Conservation (phyloP, 2,797 vertebrate genomes). For the Paguma larvata region DNA sequence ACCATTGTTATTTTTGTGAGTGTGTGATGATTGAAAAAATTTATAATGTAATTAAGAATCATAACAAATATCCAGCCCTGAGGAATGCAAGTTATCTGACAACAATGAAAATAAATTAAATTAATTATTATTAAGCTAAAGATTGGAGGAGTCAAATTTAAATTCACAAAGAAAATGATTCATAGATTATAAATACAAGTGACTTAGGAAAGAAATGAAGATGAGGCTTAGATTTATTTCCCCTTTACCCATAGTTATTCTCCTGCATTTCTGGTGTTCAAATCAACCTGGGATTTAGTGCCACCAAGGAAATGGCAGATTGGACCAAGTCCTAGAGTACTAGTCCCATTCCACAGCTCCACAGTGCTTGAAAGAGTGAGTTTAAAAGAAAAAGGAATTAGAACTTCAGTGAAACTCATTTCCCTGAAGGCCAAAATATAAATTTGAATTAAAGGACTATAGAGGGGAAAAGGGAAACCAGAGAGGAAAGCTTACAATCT, state of each 20-base stretch:
- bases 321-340: not conserved
- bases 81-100: constrained; percentile 63
- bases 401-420: constrained; percentile 40
- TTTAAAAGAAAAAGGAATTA: constrained; percentile 56
- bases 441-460: constrained; percentile 61
- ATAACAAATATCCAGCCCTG: constrained; percentile 40
- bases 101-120: constrained; percentile 67
- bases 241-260: constrained; percentile 16
- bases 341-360: not conserved
- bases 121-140: constrained; percentile 65
- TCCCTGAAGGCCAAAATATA: constrained; percentile 61
- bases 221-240: constrained; percentile 36
- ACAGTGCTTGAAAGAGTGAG: not conserved
- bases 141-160: constrained; percentile 67
- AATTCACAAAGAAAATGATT: constrained; percentile 72
- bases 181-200: constrained; percentile 42
- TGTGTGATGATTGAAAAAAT: constrained; percentile 48
- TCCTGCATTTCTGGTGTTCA: constrained; percentile 62
- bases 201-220: constrained; percentile 55
- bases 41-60: constrained; percentile 65
- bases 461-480: constrained; percentile 33
- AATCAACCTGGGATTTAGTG: not conserved
- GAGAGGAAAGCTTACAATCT: constrained; percentile 52
- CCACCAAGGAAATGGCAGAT: constrained; percentile 9
- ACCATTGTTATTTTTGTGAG: constrained; percentile 54